phyloP scores from a whole-genome alignment of 2,888 invertebrate species.

The Timandra comae region DNA sequence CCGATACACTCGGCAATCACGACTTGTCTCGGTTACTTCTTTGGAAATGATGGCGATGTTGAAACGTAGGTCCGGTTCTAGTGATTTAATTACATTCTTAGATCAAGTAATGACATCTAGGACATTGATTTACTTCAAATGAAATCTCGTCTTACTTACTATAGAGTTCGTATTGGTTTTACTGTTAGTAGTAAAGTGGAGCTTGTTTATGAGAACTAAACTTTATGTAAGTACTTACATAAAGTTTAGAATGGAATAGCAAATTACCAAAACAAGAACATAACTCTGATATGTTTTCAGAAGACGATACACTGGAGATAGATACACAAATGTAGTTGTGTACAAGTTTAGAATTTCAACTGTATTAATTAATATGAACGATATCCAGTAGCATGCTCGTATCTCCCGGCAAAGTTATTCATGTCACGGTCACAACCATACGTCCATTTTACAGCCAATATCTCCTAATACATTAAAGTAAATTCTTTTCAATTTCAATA shows the following conservation, averaged over 20 bases:
- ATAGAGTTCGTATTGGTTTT: too few relatives aligned
- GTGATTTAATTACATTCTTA: too few relatives aligned
- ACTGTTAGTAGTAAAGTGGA: too few relatives aligned
- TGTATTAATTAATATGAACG: conserved; percentile 42
- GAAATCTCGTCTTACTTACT: too few relatives aligned
- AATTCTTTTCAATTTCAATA: conserved; percentile 5
- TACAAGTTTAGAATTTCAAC: conserved; percentile 50
- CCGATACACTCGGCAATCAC: conserved; percentile 12
- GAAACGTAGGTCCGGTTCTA: conserved; percentile 1
- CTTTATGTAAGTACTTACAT: too few relatives aligned
- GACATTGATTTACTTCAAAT: too few relatives aligned
- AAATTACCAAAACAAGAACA: too few relatives aligned
- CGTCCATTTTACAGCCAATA: conserved; percentile 8
- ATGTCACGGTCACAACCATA: conserved; percentile 36
- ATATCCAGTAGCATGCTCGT: conserved; percentile 43
- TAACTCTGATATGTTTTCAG: conserved; percentile 21
- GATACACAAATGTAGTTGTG: conserved; percentile 9
- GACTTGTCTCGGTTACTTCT: conserved; percentile 12
- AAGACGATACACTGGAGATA: conserved; percentile 7
- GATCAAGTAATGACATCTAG: too few relatives aligned
- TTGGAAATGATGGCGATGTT: conserved; percentile 16
- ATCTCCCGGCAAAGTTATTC: conserved; percentile 47
- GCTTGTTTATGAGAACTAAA: too few relatives aligned
- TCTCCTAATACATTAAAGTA: conserved; percentile 1
- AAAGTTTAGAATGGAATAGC: too few relatives aligned